Conservation (phyloP, 2,113 vertebrate species). For the Mirza zaza region DNA sequence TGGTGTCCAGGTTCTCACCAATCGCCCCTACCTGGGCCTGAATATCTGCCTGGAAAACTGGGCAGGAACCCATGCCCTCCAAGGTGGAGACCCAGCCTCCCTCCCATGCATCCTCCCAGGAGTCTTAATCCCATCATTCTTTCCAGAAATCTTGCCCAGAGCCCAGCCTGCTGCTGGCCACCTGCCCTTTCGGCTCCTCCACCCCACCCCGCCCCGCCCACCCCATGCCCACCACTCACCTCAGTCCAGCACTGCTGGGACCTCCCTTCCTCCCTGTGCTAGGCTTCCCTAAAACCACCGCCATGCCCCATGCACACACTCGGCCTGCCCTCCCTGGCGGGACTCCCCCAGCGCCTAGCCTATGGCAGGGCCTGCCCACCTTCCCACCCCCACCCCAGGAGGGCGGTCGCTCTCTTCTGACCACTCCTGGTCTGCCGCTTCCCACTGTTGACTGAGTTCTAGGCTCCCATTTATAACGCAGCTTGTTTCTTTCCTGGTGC, state of each 20-base stretch:
- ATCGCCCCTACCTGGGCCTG: background rate
- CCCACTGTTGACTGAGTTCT: background rate
- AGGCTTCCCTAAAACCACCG: background rate
- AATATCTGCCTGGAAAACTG: background rate
- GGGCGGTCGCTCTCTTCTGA: background rate
- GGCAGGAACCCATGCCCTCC: background rate
- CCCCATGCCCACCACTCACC: fast-evolving
- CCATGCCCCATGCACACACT: background rate
- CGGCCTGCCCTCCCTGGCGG: background rate
- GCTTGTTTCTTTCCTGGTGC: constrained; percentile 12
- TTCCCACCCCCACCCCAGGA: fast-evolving
- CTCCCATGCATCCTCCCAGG: background rate
- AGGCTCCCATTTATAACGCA: background rate
- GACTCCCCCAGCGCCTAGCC: background rate
- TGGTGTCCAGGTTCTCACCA: background rate
- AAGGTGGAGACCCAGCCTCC: background rate
- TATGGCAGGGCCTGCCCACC: too few species aligned
- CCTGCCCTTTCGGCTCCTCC: background rate
- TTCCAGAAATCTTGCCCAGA: background rate
- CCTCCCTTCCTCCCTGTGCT: background rate
- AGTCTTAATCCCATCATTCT: background rate
- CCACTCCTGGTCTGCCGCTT: background rate
- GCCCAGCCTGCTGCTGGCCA: background rate
- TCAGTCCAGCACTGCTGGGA: background rate
- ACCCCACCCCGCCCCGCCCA: fast-evolving